Evolutionary conservation across 1,140 invertebrate species (phyloP), one percentile per base, ranked within the genome.

Genomic region (Heliothis subflexa): DNA sequence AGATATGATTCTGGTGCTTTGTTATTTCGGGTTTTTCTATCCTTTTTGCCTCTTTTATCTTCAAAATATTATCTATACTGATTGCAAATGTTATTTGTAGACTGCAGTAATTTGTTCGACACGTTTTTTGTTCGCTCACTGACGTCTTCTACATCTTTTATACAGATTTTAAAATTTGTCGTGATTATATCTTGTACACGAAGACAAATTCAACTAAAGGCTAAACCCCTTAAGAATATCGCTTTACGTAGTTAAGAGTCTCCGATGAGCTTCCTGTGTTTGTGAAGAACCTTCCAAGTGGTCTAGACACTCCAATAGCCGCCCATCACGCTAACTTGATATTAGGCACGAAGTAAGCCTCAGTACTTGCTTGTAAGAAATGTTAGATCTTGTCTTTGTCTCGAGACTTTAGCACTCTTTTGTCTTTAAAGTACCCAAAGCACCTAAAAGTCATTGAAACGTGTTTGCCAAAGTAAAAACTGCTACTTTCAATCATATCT

Each of bases 261-360:
- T 66, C 62, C 45, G 45, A 66, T 47, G 21, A 54, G 68, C n/a
- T 71, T 71, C 68, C 50, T 71, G 68, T 64, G 61, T 55, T 55
- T 71, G n/a, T 28, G 9, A 49, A 21, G 45, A 54, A 49, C 28
- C 10, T 40, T 49, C 33, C 13, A 71, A 71, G 66, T 55, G 68
- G 68, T 33, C 68, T 71, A 55, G 68, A 25, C 28, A 16, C 68
- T 55, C 40, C 1, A 13, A 71, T 40, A 71, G 68, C 40, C 10
- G 50, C n/a, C 50, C 25, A 40, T 54, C 68, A 71, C 68, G 68
- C 68, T 55, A 71, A 55, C 21, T 55, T 54, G 28, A 28, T 50
- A 55, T 55, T 71, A 40, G 68, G 4, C 2, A 52, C n/a, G 50
- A n/a, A 40, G 25, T 50, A 49, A 50, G 14, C 21, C 21, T 14